These are phyloP conservation scores for Pedetes capensis DNA, from an alignment of 2,113 vertebrate species.

Conservation along the genomic window DNA sequence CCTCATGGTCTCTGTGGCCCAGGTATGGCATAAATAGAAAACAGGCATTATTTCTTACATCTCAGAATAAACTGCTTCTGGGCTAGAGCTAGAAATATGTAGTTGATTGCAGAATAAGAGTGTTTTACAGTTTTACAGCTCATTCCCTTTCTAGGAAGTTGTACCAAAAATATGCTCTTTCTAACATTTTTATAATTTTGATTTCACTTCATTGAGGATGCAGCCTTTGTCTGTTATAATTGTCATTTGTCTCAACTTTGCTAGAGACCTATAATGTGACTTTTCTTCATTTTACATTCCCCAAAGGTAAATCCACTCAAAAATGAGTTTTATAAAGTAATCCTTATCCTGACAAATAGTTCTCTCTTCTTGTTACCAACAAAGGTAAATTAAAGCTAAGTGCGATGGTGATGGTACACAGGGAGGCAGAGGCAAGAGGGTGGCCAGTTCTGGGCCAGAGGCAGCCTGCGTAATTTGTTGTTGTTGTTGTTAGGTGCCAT, in stretches of 20 bases:
- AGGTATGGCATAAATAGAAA: background rate
- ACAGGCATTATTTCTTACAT: background rate
- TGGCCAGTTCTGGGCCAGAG: too few relatives aligned
- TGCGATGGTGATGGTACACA: too few relatives aligned
- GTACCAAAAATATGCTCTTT: background rate
- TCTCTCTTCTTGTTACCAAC: slow-evolving; percentile 35
- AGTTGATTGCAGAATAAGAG: background rate
- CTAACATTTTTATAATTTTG: slow-evolving; percentile 8
- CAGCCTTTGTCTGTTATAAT: background rate
- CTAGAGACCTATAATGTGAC: background rate
- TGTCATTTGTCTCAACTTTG: background rate
- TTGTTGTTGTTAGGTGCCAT: too few relatives aligned
- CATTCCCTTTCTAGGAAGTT: background rate
- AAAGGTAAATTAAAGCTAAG: background rate
- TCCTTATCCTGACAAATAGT: background rate
- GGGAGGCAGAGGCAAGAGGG: too few relatives aligned
- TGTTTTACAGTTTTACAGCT: background rate
- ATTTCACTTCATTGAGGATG: background rate
- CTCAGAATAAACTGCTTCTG: background rate
- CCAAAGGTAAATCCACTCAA: background rate
- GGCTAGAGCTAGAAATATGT: background rate
- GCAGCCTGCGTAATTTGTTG: too few relatives aligned
- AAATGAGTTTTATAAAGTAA: slow-evolving; percentile 43
- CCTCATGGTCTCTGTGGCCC: background rate
- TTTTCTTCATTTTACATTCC: background rate